These are phyloP conservation scores for Dioctria rufipes DNA, from an alignment of 2,888 invertebrate genomes.

Conservation along the genomic window DNA sequence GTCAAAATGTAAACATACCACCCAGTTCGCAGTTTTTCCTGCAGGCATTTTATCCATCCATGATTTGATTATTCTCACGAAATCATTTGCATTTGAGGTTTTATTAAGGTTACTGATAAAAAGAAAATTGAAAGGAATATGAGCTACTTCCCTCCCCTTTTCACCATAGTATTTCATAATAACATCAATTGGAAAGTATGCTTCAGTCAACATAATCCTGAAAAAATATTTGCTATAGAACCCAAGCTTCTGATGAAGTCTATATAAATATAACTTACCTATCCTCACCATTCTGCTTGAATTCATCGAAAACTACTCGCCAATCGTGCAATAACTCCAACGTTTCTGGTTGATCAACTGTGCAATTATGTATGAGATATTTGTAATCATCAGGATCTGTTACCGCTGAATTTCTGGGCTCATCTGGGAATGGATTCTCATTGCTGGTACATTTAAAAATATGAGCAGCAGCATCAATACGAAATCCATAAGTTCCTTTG, in stretches of 20 bases:
- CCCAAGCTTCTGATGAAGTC: too few relatives aligned
- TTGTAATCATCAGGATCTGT: slow-evolving; percentile 73
- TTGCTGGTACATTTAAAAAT: slow-evolving; percentile 65
- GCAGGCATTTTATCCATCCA: slow-evolving; percentile 76
- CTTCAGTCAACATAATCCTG: slow-evolving; percentile 77
- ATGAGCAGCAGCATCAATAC: slow-evolving; percentile 77
- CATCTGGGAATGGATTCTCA: slow-evolving; percentile 68
- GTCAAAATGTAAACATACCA: slow-evolving; percentile 72
- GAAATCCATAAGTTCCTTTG: slow-evolving; percentile 85
- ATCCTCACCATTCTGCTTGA: not conserved
- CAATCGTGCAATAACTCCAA: slow-evolving; percentile 75
- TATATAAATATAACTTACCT: not conserved
- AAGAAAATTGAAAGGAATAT: slow-evolving; percentile 79
- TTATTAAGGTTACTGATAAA: slow-evolving; percentile 74
- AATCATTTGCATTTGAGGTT: slow-evolving; percentile 73
- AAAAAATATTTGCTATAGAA: too few relatives aligned
- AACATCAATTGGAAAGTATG: slow-evolving; percentile 73
- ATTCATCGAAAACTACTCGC: slow-evolving; percentile 74
- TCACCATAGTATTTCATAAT: slow-evolving; percentile 77
- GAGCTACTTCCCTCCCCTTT: slow-evolving; percentile 71
- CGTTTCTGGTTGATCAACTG: slow-evolving; percentile 75
- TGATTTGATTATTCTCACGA: slow-evolving; percentile 72
- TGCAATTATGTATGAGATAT: slow-evolving; percentile 75
- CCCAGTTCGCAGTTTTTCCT: slow-evolving; percentile 77
- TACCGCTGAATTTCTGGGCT: slow-evolving; percentile 72